Base-by-base conservation (phyloP, 2,888 invertebrate species). In the Malachius bipustulatus region DNA sequence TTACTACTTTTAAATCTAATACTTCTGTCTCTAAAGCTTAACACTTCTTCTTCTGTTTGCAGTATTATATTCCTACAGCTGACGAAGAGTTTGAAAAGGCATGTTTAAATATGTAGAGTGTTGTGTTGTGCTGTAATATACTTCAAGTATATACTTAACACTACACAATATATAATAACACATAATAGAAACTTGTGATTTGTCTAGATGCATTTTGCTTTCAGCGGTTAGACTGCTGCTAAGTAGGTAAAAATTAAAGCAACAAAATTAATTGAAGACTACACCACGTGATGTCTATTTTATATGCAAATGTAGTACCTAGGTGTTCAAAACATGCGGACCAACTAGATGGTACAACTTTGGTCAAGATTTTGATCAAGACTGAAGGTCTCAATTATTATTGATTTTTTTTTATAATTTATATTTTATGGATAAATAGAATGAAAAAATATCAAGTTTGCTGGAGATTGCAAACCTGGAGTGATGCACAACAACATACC, bases 11-110 rank as follows among this genome's bases (percentile, higher is more conserved):
- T 36, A 40, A 34, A 32, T 33, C 13, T 19, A 19, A 19, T n/a
- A 19, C n/a, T 19, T 19, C 24, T 19, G 6, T 6, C 6, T 19
- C 24, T 19, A 19, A n/a, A 19, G 24, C 24, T 19, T 19, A 19
- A 8, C n/a, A 19, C 36, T 26, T 38, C 31, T 42, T 37, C 41
- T 33, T 46, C 28, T 42, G 19, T 41, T 45, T 46, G 34, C 44
- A 46, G 46, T 46, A 40, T 41, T 37, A 41, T 40, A 41, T 46
- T 32, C 29, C 41, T 34, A 36, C 44, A 15, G 42, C 36, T 31
- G 34, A 44, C 30, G 41, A 39, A 33, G 39, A 42, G 16, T 40
- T 40, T 42, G 40, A 46, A 28, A 39, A 46, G 44, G 46, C 45
- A 45, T 39, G 45, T 38, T 34, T 34, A 13, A 24, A 35, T 37